Evolutionary conservation across 2,888 invertebrate genomes (phyloP).

Genomic region (Ecdyonurus torrentis): DNA sequence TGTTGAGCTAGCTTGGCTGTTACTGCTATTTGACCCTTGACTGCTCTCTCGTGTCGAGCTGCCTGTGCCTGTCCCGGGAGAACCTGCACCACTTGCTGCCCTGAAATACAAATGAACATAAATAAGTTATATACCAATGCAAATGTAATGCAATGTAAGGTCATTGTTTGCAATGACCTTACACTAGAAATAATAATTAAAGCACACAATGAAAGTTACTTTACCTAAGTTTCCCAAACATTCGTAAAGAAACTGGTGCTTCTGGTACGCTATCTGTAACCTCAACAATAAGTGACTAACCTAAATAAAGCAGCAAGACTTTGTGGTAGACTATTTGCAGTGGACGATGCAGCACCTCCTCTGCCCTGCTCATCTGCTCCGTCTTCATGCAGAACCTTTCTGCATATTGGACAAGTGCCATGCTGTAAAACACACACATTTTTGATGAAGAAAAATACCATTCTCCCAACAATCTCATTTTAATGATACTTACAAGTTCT

Average conservation of each 20-base stretch:
- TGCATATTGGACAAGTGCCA: slow-evolving; percentile 91
- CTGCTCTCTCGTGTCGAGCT: background rate
- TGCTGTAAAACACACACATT: too few species aligned
- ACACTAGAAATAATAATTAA: too few species aligned
- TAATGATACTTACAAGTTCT: slow-evolving; percentile 46
- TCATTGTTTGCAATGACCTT: too few species aligned
- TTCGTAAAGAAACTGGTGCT: too few species aligned
- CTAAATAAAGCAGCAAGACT: slow-evolving; percentile 19
- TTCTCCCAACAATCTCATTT: background rate
- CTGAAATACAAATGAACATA: background rate
- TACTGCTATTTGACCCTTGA: background rate
- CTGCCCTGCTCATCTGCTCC: slow-evolving; percentile 20
- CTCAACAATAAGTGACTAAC: too few species aligned
- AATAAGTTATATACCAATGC: too few species aligned
- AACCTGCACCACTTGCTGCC: background rate
- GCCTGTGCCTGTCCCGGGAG: background rate
- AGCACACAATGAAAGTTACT: too few species aligned
- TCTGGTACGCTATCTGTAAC: too few species aligned
- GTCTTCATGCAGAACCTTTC: slow-evolving; percentile 49
- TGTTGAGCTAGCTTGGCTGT: background rate
- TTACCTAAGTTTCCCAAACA: too few species aligned
- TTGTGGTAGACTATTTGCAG: slow-evolving; percentile 14
- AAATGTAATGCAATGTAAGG: too few species aligned
- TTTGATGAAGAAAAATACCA: too few species aligned
- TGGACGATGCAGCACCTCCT: slow-evolving; percentile 11